These are phyloP conservation scores for Drosophila pegasa DNA, from an alignment of 2,888 invertebrate genomes.

Conservation along the genomic window DNA sequence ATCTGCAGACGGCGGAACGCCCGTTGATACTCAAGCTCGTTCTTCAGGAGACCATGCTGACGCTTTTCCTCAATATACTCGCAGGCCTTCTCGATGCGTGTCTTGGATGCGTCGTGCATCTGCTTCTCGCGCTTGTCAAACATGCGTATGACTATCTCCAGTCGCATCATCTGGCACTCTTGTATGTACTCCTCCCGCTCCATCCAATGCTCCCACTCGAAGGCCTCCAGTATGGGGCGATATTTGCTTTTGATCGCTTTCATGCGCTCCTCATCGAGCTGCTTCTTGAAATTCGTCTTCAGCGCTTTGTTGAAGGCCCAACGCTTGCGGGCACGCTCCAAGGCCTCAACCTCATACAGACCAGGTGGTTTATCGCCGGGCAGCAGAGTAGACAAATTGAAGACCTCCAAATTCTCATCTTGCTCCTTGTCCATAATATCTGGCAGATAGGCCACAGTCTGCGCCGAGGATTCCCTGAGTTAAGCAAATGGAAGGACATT, in stretches of 20 bases:
- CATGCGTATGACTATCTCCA: slow-evolving; percentile 86
- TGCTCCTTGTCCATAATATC: slow-evolving; percentile 63
- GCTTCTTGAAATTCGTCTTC: slow-evolving; percentile 85
- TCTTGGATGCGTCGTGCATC: slow-evolving; percentile 73
- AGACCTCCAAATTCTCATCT: slow-evolving; percentile 77
- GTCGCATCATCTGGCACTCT: slow-evolving; percentile 88
- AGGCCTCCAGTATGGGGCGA: slow-evolving; percentile 89
- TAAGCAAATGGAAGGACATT: no score
- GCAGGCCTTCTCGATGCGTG: slow-evolving; percentile 86
- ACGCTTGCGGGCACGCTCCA: slow-evolving; percentile 89
- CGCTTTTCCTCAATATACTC: slow-evolving; percentile 86
- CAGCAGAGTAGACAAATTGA: slow-evolving; percentile 77
- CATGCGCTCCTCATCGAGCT: slow-evolving; percentile 86
- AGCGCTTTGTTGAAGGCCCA: slow-evolving; percentile 88
- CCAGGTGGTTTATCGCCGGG: slow-evolving; percentile 79
- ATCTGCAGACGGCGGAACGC: slow-evolving; percentile 86
- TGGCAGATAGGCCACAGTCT: slow-evolving; percentile 82
- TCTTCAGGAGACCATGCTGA: slow-evolving; percentile 86
- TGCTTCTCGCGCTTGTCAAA: slow-evolving; percentile 87
- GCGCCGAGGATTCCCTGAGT: slow-evolving; percentile 83
- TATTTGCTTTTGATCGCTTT: slow-evolving; percentile 82
- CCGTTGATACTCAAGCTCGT: slow-evolving; percentile 84
- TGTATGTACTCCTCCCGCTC: slow-evolving; percentile 92
- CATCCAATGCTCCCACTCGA: slow-evolving; percentile 93
- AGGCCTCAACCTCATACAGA: slow-evolving; percentile 85